These are phyloP conservation scores for Zeus faber DNA, from an alignment of 2,113 vertebrate genomes.

Conservation along the genomic window DNA sequence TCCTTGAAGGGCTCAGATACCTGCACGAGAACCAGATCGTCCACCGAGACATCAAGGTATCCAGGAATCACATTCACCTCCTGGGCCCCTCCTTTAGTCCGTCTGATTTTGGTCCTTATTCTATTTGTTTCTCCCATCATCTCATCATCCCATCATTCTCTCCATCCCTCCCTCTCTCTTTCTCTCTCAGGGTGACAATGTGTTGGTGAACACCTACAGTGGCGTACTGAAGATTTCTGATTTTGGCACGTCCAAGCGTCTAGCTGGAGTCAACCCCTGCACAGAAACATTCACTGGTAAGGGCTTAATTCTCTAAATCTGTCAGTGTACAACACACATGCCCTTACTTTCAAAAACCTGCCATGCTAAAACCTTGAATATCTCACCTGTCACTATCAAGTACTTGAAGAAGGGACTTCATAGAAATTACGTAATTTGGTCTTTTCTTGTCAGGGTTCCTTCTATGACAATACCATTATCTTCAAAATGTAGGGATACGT, in stretches of 20 bases:
- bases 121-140: neutral
- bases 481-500: too few species aligned
- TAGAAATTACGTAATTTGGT: too few species aligned
- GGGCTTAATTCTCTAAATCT: too few species aligned
- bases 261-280: constrained; percentile 90
- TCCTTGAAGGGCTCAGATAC: constrained; percentile 95
- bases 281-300: constrained; percentile 91
- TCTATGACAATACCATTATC: too few species aligned
- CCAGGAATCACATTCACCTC: too few species aligned
- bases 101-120: neutral
- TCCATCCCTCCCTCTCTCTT: neutral
- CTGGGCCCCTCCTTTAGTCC: too few species aligned
- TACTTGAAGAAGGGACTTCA: too few species aligned
- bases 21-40: constrained; percentile 98
- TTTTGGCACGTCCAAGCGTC: constrained; percentile 89
- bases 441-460: too few species aligned
- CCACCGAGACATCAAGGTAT: constrained; percentile 97
- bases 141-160: constrained; percentile 2
- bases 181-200: constrained; percentile 80
- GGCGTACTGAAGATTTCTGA: constrained; percentile 93
- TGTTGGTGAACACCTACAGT: constrained; percentile 91
- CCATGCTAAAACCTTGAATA: too few species aligned
- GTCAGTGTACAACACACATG: too few species aligned
- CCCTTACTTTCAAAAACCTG: too few species aligned
- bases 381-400: too few species aligned